phyloP scores from a whole-genome alignment of 2,797 vertebrate genomes.

The Helicolenus hilgendorfi region DNA sequence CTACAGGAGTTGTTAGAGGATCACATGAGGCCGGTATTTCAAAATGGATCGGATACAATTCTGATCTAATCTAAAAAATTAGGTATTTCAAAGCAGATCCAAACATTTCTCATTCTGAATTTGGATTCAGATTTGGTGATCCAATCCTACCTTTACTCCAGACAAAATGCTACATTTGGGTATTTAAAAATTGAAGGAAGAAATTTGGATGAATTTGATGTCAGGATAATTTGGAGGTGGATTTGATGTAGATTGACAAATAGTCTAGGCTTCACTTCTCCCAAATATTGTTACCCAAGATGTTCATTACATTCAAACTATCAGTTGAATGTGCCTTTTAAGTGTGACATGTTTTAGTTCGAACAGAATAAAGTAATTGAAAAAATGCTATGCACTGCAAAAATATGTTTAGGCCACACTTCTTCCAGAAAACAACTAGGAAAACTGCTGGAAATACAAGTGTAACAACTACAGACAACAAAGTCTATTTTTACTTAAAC shows the following conservation, averaged over 20 bases:
- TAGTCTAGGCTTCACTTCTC: not conserved
- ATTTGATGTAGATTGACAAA: not conserved
- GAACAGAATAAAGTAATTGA: not conserved
- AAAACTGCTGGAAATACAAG: no score
- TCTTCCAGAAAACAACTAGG: not conserved
- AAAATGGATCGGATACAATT: not conserved
- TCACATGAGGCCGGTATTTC: not conserved
- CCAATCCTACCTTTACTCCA: no score
- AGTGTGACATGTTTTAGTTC: not conserved
- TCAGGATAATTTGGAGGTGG: not conserved
- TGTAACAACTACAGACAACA: not conserved
- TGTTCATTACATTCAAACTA: not conserved
- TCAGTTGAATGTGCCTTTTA: not conserved
- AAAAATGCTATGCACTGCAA: not conserved
- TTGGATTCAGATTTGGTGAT: no score
- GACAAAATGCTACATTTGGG: not conserved
- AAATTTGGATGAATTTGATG: not conserved
- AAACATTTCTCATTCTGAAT: no score
- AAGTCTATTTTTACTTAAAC: no score
- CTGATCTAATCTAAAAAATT: no score
- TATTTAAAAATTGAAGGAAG: not conserved
- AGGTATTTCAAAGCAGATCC: no score
- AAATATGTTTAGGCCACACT: not conserved
- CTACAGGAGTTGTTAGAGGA: not conserved
- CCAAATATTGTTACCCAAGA: not conserved